Evolutionary conservation across 1,140 invertebrate genomes (phyloP), one percentile per base, ranked within the genome.

Genomic region (Antheraea pernyi): DNA sequence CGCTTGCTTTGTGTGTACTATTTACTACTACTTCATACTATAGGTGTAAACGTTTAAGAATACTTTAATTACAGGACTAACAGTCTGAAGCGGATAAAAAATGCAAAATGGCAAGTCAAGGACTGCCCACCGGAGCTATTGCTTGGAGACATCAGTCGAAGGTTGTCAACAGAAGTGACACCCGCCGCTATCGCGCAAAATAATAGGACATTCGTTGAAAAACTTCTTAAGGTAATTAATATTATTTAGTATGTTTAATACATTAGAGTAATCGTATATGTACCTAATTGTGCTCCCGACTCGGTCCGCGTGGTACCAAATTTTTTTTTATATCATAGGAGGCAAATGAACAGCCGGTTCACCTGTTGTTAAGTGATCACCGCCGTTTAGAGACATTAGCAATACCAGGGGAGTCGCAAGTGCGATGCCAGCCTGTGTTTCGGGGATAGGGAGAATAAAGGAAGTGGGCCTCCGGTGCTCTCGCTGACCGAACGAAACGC

Each of bases 181-280:
- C 96, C 96, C 7, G 96, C 97, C 7, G 93, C 97, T n/a, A 97
- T 98, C 77, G 98, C 98, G n/a, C 98, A 99, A 90, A 98, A 98
- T 16, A 99, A 99, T 92, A 99, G 98, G 96, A 98, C 97, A 58
- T 99, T 99, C 93, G 98, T 99, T 19, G 98, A 99, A 85, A 98
- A 98, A 83, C 94, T 99, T 73, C 93, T 99, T 16, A 98, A 98
- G 95, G 98, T 98, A 94, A 60, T 61, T 5, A 22, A 11, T 71
- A 48, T 67, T 70, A 61, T 13, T 53, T 53, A 53, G 9, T 53
- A 0, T 16, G 2, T 53, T n/a, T 53, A 13, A 53, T 53, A 53
- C 9, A 13, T 53, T 16, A 16, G 13, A 53, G 13, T 53, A 53
- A 30, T 30, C 4, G 22, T 4, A 30, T 30, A 30, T 30, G 22